phyloP scores from a whole-genome alignment of 2,113 vertebrate species.

The Centropus bengalensis region DNA sequence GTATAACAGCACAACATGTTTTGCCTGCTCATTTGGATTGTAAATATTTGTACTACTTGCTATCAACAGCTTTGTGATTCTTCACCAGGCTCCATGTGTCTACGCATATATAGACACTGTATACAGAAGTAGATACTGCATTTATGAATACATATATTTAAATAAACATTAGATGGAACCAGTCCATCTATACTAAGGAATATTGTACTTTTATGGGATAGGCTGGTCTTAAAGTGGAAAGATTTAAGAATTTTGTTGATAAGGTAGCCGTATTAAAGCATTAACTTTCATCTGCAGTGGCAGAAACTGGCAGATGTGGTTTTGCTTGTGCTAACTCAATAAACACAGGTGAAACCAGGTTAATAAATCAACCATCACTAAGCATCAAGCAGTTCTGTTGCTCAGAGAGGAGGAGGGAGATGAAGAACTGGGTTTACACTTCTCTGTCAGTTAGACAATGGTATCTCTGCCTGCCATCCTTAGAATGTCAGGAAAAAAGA shows the following conservation, averaged over 20 bases:
- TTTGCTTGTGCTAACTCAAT: constrained; percentile 39
- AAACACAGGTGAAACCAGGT: not conserved
- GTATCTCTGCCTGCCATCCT: not conserved
- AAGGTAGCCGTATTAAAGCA: not conserved
- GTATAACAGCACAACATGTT: not conserved
- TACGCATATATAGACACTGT: not conserved
- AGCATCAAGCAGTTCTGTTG: not conserved
- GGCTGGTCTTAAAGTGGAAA: not conserved
- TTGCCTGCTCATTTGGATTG: constrained; percentile 34
- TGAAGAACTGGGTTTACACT: not conserved
- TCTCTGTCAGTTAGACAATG: not conserved
- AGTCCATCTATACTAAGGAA: not conserved
- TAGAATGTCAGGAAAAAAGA: not conserved
- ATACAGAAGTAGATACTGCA: not conserved
- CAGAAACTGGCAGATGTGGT: constrained; percentile 36
- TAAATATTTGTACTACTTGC: constrained; percentile 44
- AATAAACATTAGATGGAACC: not conserved
- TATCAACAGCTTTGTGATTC: constrained; percentile 26
- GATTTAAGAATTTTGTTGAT: not conserved
- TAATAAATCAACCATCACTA: constrained; percentile 49
- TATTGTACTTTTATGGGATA: not conserved
- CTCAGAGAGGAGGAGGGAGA: not conserved
- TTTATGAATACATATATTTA: not conserved
- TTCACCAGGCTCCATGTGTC: not conserved
- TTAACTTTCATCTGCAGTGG: not conserved